Evolutionary conservation across 2,888 invertebrate genomes (phyloP).

Genomic region (Callyntrura guangdongensis): DNA sequence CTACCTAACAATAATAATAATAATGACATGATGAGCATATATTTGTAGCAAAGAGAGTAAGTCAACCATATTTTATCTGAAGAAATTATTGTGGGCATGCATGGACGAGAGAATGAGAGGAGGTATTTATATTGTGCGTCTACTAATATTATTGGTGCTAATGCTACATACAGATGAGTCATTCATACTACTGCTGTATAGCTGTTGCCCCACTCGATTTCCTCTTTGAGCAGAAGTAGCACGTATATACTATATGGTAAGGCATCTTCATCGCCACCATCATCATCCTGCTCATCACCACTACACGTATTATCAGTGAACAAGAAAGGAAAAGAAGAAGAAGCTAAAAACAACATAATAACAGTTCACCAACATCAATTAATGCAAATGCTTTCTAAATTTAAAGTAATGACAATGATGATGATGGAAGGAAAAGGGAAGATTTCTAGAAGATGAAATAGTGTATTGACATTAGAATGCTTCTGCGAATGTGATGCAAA

Average conservation of each 20-base stretch:
- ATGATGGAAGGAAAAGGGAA: slow-evolving; percentile 42
- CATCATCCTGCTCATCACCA: not conserved
- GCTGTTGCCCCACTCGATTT: slow-evolving; percentile 32
- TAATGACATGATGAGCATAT: slow-evolving; percentile 20
- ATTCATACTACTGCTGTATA: not conserved
- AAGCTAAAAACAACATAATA: slow-evolving; percentile 62
- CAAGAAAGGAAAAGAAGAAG: slow-evolving; percentile 14
- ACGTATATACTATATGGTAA: slow-evolving; percentile 9
- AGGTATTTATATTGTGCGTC: not conserved
- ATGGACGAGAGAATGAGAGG: slow-evolving; percentile 28
- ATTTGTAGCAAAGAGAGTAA: not conserved
- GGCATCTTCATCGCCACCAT: not conserved
- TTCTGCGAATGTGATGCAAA: slow-evolving; percentile 51
- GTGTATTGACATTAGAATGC: slow-evolving; percentile 54
- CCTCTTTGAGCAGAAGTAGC: slow-evolving; percentile 53
- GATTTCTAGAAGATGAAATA: slow-evolving; percentile 45
- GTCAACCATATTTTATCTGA: slow-evolving; percentile 54
- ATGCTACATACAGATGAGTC: slow-evolving; percentile 4
- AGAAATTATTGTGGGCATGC: slow-evolving; percentile 55
- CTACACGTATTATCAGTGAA: not conserved
- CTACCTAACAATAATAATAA: slow-evolving; percentile 40
- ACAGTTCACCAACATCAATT: slow-evolving; percentile 80
- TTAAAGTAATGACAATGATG: slow-evolving; percentile 77
- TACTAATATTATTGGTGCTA: not conserved
- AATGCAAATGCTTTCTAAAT: slow-evolving; percentile 84